Evolutionary conservation across 2,113 vertebrate genomes (phyloP).

Genomic region (Myiozetetes cayanensis): DNA sequence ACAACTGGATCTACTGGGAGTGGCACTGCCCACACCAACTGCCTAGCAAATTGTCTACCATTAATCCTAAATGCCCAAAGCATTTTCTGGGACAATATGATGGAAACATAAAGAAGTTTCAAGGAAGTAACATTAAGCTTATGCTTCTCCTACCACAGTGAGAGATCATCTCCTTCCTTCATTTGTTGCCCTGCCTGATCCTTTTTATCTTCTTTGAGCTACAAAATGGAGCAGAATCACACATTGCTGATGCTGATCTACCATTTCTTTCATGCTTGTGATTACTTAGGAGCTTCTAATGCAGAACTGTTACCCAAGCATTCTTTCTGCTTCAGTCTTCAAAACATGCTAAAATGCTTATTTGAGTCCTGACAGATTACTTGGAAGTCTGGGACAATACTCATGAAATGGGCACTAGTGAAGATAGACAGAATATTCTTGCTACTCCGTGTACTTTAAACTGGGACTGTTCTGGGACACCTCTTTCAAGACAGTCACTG

Average conservation of each 20-base stretch:
- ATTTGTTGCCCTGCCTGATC: neutral
- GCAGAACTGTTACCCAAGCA: neutral
- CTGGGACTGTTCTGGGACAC: neutral
- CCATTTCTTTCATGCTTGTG: neutral
- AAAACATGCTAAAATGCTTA: neutral
- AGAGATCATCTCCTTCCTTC: neutral
- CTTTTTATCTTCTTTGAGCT: neutral
- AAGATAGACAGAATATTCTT: neutral
- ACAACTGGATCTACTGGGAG: neutral
- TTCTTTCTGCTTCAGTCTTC: neutral
- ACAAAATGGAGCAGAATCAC: neutral
- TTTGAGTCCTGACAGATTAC: neutral
- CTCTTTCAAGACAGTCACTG: neutral
- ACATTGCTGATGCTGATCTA: neutral
- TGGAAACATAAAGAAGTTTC: neutral
- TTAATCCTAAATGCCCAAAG: neutral
- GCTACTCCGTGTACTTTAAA: neutral
- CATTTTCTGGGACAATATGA: neutral
- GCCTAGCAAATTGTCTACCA: neutral
- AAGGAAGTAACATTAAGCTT: neutral
- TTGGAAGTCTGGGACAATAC: neutral
- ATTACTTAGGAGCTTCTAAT: neutral
- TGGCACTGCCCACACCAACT: neutral
- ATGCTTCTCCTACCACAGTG: neutral
- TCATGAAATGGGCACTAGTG: neutral